Percentiles rank a stretch among this genome's conserved stretches.
Evolutionary conservation across 2,888 invertebrate species (phyloP).

Genomic region (Pseudanteris insignis): DNA sequence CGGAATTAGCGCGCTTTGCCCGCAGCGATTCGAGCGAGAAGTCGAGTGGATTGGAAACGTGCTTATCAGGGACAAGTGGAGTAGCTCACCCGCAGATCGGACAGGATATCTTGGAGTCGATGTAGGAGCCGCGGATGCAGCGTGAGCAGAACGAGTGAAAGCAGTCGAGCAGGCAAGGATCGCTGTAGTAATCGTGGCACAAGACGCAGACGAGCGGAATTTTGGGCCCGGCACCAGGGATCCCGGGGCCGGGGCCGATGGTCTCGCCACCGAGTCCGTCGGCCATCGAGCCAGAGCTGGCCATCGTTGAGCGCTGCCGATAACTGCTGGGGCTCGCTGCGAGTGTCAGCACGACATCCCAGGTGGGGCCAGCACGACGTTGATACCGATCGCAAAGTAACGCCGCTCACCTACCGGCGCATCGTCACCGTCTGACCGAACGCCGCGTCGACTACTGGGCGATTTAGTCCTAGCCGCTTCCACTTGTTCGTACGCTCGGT

Average conservation of each 20-base stretch:
- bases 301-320: constrained; percentile 50
- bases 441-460: constrained; percentile 38
- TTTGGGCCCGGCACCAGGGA: constrained; percentile 54
- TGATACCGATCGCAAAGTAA: background rate
- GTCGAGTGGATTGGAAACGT: too few relatives aligned
- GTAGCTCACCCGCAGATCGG: constrained; percentile 75
- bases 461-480: constrained; percentile 30
- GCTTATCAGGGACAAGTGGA: too few relatives aligned
- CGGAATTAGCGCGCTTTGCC: too few relatives aligned
- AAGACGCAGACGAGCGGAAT: constrained; percentile 75
- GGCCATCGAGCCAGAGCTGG: constrained; percentile 54
- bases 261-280: constrained; percentile 55
- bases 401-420: constrained; percentile 18
- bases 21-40: too few relatives aligned
- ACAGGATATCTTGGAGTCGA: constrained; percentile 73
- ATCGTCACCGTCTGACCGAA: constrained; percentile 30
- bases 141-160: constrained; percentile 77
- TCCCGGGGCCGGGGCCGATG: constrained; percentile 53
- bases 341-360: constrained; percentile 5
- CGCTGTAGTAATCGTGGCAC: constrained; percentile 75
- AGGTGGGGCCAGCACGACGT: background rate
- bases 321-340: background rate
- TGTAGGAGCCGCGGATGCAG: constrained; percentile 72
- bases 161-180: constrained; percentile 75
- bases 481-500: constrained; percentile 29